phyloP scores from a whole-genome alignment of 2,797 vertebrate species.

The Crypturellus tataupa region DNA sequence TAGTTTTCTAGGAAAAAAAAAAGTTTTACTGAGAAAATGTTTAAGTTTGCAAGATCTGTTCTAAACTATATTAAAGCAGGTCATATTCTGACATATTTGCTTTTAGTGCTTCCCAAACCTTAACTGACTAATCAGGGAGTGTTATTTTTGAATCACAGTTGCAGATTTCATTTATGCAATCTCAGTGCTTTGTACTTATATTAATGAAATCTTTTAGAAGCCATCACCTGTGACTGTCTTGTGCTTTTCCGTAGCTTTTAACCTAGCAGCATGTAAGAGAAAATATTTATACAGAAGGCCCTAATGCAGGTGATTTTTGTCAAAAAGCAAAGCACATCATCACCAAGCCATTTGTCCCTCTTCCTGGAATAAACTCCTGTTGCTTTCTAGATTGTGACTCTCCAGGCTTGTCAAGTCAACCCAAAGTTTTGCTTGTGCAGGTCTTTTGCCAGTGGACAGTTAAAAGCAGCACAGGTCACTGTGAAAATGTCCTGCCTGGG shows the following conservation, averaged over 20 bases:
- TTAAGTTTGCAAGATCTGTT: neutral
- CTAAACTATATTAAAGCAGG: neutral
- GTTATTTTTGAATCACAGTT: conserved; percentile 25
- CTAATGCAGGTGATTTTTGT: neutral
- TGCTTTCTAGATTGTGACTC: conserved; percentile 12
- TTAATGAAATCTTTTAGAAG: conserved; percentile 38
- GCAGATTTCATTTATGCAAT: conserved; percentile 19
- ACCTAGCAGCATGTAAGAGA: conserved; percentile 1
- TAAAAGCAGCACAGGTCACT: conserved; percentile 8
- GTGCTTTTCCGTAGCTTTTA: conserved; percentile 1
- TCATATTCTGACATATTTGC: neutral
- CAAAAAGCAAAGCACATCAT: neutral
- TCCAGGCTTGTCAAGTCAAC: conserved; percentile 4
- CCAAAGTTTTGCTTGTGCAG: neutral
- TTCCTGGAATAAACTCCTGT: neutral
- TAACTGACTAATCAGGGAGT: neutral
- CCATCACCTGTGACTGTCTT: conserved; percentile 12
- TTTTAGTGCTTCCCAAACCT: neutral
- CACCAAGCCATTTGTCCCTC: neutral
- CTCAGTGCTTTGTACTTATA: neutral
- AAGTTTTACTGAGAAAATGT: neutral
- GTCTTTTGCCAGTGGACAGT: conserved; percentile 7
- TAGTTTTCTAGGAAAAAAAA: conserved; percentile 10
- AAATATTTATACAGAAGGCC: conserved; percentile 11
- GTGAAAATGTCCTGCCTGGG: conserved; percentile 36